Conservation (phyloP, 1,140 invertebrate genomes). For the Cotesia typhae region DNA sequence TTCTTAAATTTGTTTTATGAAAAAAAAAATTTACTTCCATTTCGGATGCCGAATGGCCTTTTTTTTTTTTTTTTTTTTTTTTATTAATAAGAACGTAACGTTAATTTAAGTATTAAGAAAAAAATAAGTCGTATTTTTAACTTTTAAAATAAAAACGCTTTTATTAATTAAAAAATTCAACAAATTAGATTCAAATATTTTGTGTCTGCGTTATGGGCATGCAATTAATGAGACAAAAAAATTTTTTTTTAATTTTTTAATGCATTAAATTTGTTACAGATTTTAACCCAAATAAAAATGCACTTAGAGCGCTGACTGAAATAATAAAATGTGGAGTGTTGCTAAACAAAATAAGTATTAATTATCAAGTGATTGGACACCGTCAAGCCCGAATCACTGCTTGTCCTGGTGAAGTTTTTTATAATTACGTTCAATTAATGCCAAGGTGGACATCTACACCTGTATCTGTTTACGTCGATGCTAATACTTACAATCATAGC, state of each 20-base stretch:
- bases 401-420: constrained; percentile 67
- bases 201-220: no score
- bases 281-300: constrained; percentile 59
- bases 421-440: constrained; percentile 65
- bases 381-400: constrained; percentile 61
- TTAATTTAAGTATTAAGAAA: no score
- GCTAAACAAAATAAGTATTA: constrained; percentile 52
- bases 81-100: no score
- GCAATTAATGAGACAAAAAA: not conserved
- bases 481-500: not conserved
- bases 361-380: constrained; percentile 65
- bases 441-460: constrained; percentile 59
- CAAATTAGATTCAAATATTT: no score
- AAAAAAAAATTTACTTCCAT: no score
- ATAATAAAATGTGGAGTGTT: constrained; percentile 63
- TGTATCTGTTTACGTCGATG: constrained; percentile 32
- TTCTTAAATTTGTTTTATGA: no score
- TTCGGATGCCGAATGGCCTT: no score
- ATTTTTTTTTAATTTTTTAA: not conserved
- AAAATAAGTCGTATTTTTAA: no score
- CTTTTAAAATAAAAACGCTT: no score
- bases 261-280: constrained; percentile 54
- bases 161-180: no score
- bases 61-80: no score
- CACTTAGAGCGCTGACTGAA: constrained; percentile 56